Evolutionary conservation across 2,888 invertebrate genomes (phyloP).

Genomic region (Plagiodera versicolora): DNA sequence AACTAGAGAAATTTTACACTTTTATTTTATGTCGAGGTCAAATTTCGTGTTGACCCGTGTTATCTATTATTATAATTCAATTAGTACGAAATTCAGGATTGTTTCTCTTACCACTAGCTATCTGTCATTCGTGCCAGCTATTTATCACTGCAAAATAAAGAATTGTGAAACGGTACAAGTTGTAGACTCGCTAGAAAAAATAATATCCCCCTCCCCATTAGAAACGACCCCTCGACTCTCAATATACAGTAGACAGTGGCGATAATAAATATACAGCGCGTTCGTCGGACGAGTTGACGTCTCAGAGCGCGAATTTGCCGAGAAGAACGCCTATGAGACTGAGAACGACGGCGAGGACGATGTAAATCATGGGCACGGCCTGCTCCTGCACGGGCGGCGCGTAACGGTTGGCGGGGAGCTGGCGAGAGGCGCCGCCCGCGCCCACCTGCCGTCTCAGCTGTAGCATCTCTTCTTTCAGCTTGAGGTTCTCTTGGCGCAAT

Average conservation of each 20-base stretch:
- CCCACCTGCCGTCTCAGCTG: conserved; percentile 60
- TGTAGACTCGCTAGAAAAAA: not conserved
- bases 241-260: conserved; percentile 25
- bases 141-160: too few species aligned
- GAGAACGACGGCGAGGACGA: conserved; percentile 68
- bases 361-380: conserved; percentile 64
- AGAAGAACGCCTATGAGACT: conserved; percentile 74
- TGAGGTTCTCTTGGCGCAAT: conserved; percentile 82
- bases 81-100: too few species aligned
- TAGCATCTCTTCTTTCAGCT: conserved; percentile 75
- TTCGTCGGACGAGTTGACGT: conserved; percentile 35
- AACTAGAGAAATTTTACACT: too few species aligned
- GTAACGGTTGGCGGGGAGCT: conserved; percentile 55
- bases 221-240: not conserved
- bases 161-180: too few species aligned
- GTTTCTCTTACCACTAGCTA: too few species aligned
- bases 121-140: too few species aligned
- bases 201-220: conserved; percentile 1
- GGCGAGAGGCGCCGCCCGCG: conserved; percentile 16
- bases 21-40: too few species aligned
- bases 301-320: conserved; percentile 83
- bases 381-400: conserved; percentile 63
- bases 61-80: too few species aligned
- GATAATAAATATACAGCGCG: conserved; percentile 23
- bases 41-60: too few species aligned